Conservation (phyloP, 2,113 vertebrate species). For the Vombatus ursinus region DNA sequence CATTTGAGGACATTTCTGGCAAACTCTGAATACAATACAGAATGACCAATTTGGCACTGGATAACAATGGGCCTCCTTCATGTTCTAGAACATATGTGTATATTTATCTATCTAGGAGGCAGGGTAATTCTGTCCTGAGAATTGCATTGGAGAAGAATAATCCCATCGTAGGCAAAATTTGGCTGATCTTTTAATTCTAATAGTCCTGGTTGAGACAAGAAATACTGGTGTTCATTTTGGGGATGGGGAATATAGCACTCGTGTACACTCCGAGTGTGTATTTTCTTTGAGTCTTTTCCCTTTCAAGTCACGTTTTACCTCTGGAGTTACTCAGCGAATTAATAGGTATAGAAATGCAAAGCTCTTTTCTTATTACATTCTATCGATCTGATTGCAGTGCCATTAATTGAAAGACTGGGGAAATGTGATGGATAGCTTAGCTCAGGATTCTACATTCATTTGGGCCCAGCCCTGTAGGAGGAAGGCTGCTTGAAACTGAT, state of each 20-base stretch:
- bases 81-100: neutral
- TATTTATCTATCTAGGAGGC: neutral
- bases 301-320: conserved; percentile 85
- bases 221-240: conserved; percentile 17
- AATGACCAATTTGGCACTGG: neutral
- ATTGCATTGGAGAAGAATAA: neutral
- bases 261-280: conserved; percentile 26
- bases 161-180: neutral
- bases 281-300: conserved; percentile 72
- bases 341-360: conserved; percentile 89
- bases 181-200: conserved; percentile 10
- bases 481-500: conserved; percentile 80
- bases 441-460: conserved; percentile 79
- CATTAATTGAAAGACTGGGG: conserved; percentile 85
- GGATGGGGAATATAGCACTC: conserved; percentile 25
- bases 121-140: neutral
- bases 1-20: neutral
- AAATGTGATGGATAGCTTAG: conserved; percentile 84
- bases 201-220: conserved; percentile 22
- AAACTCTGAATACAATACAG: conserved; percentile 1
- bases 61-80: conserved; percentile 6
- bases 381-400: conserved; percentile 88
- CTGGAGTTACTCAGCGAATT: conserved; percentile 87
- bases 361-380: conserved; percentile 87
- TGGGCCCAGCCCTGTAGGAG: conserved; percentile 81